Conservation (phyloP, 2,113 vertebrate genomes). For the Nyctibius bracteatus region DNA sequence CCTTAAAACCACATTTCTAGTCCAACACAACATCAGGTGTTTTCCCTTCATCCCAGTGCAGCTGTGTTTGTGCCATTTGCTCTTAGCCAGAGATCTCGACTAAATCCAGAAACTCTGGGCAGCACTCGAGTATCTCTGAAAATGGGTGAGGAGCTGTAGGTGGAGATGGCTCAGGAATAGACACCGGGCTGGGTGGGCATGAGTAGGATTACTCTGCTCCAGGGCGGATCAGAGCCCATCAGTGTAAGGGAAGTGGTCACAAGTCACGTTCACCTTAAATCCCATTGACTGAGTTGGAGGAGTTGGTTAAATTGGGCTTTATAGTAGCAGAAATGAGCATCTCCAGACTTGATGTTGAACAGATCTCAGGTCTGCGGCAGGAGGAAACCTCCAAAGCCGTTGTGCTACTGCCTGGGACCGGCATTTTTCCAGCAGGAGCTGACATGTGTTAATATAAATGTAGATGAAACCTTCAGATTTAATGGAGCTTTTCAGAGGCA, state of each 20-base stretch:
- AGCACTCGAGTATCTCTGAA: background rate
- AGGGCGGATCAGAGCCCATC: fast-evolving
- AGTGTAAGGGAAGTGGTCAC: fast-evolving
- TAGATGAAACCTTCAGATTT: background rate
- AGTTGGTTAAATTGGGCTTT: fast-evolving
- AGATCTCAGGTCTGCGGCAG: background rate
- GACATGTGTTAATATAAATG: background rate
- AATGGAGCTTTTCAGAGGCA: background rate
- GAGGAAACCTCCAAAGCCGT: background rate
- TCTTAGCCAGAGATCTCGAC: background rate
- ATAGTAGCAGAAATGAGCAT: background rate
- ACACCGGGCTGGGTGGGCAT: fast-evolving
- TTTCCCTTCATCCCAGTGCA: background rate
- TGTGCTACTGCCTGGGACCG: background rate
- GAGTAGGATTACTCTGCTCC: background rate
- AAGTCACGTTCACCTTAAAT: background rate
- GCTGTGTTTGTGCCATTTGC: background rate
- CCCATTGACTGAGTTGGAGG: background rate
- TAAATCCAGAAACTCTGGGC: background rate
- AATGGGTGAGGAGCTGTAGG: fast-evolving
- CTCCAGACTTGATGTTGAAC: background rate
- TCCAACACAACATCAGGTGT: background rate
- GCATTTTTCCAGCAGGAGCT: background rate
- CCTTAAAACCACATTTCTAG: background rate
- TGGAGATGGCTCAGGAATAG: background rate